Evolutionary conservation across 2,888 invertebrate species (phyloP), one percentile per base, ranked within the genome.

Genomic region (Conomelus anceps): DNA sequence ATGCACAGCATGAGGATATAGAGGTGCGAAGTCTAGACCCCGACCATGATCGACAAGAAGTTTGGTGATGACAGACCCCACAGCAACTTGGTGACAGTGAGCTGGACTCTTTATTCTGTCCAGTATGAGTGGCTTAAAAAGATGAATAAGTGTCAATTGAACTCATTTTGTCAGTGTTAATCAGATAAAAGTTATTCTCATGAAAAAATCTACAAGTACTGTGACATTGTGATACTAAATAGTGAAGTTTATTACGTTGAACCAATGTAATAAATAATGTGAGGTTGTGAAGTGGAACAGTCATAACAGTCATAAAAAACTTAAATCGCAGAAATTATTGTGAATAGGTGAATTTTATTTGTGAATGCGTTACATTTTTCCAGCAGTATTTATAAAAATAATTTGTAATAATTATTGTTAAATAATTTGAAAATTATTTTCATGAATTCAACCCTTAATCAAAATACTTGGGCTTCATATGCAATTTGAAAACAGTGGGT

Each of bases 1-100:
- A 86, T 22, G 22, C 86, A 24, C 86, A 86, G 20, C 86, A 86
- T 22, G 26, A 86, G 22, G 86, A 86, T 13, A 86, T 86, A 26
- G 86, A 86, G 29, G 86, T 86, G 24, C 24, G 86, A n/a, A 86
- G 86, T 86, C 26, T 86, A 22, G 86, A 86, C 26, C 63, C 63
- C n/a, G 63, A 63, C n/a, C 63, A 63, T 7, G 63, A 63, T 1
- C 20, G 63, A 63, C 86, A 86, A 26, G 86, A 86, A 23, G 26
- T 86, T 86, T 86, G 86, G 86, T 86, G 86, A 86, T 24, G 29
- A 24, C 63, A 63, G n/a, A 63, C 20, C 63, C 20, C 63, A 1
- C 63, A 63, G 63, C 63, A 20, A n/a, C 63, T 63, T n/a, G 63
- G 63, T n/a, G 63, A 63, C n/a, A 63, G 63, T n/a, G 63, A 63